phyloP scores from a whole-genome alignment of 2,797 vertebrate genomes.

The Sebastes vulpes region DNA sequence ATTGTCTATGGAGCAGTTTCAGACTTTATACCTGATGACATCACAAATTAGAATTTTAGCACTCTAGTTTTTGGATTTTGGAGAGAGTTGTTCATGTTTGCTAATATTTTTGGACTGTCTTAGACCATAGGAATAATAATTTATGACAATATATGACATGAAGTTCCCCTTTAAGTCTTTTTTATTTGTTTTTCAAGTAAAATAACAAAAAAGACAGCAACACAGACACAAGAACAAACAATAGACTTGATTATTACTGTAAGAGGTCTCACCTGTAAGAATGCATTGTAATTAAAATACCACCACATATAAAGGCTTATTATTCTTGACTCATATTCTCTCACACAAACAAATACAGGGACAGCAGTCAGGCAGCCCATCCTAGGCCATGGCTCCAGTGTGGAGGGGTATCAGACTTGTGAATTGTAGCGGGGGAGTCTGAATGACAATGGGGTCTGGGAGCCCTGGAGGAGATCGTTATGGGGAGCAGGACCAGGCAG shows the following conservation, averaged over 20 bases:
- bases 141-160: rapidly evolving
- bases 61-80: neutral
- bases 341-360: constrained; percentile 49
- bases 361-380: constrained; percentile 48
- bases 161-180: neutral
- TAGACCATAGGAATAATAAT: neutral
- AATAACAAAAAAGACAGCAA: constrained; percentile 10
- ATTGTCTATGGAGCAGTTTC: neutral
- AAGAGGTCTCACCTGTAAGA: constrained; percentile 2
- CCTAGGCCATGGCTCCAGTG: constrained; percentile 74
- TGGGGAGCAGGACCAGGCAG: constrained; percentile 53
- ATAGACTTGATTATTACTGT: constrained; percentile 4
- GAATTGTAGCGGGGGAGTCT: constrained; percentile 67
- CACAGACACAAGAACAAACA: constrained; percentile 16
- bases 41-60: neutral
- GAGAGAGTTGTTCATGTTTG: no score
- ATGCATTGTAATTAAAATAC: constrained; percentile 56
- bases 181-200: constrained; percentile 4
- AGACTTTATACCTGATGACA: neutral
- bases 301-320: constrained; percentile 24
- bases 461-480: constrained; percentile 82
- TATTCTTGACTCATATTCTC: constrained; percentile 38
- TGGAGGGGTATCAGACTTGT: constrained; percentile 76
- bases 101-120: neutral
- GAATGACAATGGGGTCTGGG: constrained; percentile 79